phyloP scores from a whole-genome alignment of 1,140 invertebrate genomes.

The Drosophila melanogaster region DNA sequence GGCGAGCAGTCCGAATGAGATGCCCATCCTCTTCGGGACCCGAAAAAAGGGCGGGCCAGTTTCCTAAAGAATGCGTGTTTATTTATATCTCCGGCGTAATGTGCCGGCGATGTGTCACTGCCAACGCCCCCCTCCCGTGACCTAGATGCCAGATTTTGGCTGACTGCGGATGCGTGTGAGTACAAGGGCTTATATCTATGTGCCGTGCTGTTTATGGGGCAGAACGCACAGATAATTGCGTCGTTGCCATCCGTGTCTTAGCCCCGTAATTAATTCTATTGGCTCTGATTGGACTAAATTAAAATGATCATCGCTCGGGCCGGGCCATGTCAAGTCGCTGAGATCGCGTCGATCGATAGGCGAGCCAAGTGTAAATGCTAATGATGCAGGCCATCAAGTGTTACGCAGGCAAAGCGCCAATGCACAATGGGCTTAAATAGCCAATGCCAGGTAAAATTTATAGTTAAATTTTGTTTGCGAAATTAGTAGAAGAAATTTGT shows the following conservation, averaged over 20 bases:
- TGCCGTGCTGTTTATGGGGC: slow-evolving; percentile 58
- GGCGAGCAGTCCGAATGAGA: slow-evolving; percentile 38
- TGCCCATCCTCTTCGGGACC: slow-evolving; percentile 8
- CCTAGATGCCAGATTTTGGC: slow-evolving; percentile 61
- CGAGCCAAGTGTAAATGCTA: slow-evolving; percentile 47
- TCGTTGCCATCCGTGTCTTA: slow-evolving; percentile 52
- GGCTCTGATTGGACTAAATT: slow-evolving; percentile 75
- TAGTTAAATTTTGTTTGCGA: background rate
- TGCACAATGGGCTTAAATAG: background rate
- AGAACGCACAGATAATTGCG: slow-evolving; percentile 72
- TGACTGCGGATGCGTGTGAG: slow-evolving; percentile 20
- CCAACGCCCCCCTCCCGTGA: slow-evolving; percentile 46
- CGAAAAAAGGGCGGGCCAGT: slow-evolving; percentile 13
- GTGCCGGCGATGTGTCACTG: slow-evolving; percentile 68
- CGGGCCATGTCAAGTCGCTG: slow-evolving; percentile 21
- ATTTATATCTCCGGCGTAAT: slow-evolving; percentile 69
- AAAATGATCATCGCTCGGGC: slow-evolving; percentile 45
- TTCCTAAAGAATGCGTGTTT: slow-evolving; percentile 52
- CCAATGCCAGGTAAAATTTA: background rate
- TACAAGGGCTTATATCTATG: slow-evolving; percentile 10
- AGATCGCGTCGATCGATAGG: slow-evolving; percentile 49
- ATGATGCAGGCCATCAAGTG: slow-evolving; percentile 26
- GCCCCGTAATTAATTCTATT: slow-evolving; percentile 77
- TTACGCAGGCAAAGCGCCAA: background rate
- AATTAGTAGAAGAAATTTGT: background rate